A percentile compares a stretch with the other conserved stretches of the same genome.
Conservation (phyloP, 2,797 vertebrate species). For the Phoebastria nigripes region DNA sequence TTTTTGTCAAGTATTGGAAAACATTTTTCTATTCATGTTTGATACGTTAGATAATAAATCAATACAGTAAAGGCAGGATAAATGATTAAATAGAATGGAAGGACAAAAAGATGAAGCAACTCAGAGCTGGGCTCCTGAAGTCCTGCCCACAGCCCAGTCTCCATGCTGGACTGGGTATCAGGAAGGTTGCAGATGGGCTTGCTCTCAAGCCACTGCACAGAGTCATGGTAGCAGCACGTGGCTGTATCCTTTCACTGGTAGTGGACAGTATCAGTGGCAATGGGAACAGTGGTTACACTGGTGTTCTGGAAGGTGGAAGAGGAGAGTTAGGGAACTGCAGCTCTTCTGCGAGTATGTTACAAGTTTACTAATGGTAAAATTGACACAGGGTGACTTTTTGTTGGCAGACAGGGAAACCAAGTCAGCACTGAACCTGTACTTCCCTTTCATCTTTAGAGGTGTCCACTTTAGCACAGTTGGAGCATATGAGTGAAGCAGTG, state of each 20-base stretch:
- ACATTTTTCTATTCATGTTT: neutral
- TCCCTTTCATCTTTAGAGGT: neutral
- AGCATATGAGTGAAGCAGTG: neutral
- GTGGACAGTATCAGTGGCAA: fast-evolving
- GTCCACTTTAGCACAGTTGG: neutral
- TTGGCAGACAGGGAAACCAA: neutral
- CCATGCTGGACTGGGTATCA: fast-evolving
- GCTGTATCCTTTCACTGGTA: neutral
- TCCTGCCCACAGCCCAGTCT: neutral
- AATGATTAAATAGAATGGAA: neutral
- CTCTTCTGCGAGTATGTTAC: neutral
- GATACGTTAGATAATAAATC: neutral
- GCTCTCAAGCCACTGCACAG: fast-evolving
- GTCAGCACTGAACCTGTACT: neutral
- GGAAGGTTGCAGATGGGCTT: neutral
- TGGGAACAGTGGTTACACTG: neutral
- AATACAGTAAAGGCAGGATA: neutral
- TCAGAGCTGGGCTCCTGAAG: neutral
- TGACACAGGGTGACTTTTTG: too few species aligned
- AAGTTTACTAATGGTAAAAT: neutral
- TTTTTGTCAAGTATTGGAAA: neutral
- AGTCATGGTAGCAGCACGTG: fast-evolving
- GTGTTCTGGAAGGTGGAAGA: neutral
- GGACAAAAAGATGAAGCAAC: neutral
- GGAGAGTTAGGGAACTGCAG: neutral